Percentiles rank a stretch among this genome's conserved stretches.
Evolutionary conservation across 2,888 invertebrate species (phyloP).

Genomic region (Oscheius onirici): DNA sequence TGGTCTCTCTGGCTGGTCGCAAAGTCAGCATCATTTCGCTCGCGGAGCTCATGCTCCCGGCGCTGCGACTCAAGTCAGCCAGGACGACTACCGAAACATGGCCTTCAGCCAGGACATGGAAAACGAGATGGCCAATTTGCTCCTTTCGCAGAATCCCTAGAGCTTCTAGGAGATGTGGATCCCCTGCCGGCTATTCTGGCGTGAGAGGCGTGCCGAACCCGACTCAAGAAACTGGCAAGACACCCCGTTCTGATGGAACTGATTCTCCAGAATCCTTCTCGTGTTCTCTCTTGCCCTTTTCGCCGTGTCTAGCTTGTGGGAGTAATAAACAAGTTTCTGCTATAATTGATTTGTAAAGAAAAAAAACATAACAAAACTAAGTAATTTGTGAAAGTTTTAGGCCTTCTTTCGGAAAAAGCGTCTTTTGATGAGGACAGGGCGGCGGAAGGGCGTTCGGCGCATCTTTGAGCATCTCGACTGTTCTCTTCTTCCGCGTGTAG

Average conservation of each 20-base stretch:
- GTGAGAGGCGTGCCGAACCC: no score
- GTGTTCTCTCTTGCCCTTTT: no score
- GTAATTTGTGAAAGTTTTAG: constrained; percentile 5
- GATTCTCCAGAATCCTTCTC: no score
- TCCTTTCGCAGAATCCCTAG: constrained; percentile 52
- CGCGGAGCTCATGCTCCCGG: neutral
- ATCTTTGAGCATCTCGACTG: constrained; percentile 54
- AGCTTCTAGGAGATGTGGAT: neutral
- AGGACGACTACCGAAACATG: constrained; percentile 35
- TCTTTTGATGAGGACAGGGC: constrained; percentile 1
- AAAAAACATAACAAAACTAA: neutral
- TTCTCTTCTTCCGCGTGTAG: constrained; percentile 50
- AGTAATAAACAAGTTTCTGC: no score
- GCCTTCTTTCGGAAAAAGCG: neutral
- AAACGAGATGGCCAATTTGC: constrained; percentile 50
- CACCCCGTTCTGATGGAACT: no score
- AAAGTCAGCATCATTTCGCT: constrained; percentile 31
- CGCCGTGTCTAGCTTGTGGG: no score
- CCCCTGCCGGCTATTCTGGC: no score
- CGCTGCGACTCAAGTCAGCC: constrained; percentile 37
- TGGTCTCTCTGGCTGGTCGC: constrained; percentile 41
- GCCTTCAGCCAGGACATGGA: constrained; percentile 50
- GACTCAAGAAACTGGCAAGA: no score
- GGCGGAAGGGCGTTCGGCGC: constrained; percentile 48
- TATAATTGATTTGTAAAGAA: neutral